A percentile compares a stretch with the other conserved stretches of the same genome.
Conservation (phyloP, 1,140 invertebrate genomes). For the Ruditapes philippinarum region DNA sequence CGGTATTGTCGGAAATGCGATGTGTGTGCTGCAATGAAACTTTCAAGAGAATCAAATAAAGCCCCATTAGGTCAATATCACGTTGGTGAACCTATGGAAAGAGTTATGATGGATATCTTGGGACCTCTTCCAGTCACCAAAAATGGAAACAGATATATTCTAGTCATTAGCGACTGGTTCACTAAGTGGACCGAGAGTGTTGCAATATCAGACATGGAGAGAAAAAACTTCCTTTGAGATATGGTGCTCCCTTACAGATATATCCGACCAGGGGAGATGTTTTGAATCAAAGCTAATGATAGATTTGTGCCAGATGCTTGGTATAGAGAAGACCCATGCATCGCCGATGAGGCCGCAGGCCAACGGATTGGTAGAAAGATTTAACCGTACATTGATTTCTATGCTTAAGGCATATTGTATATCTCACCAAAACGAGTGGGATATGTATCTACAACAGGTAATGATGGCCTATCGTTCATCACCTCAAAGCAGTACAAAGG, state of each 20-base stretch:
- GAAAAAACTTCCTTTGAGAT: conserved; percentile 12
- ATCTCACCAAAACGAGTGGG: neutral
- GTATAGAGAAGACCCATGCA: conserved; percentile 33
- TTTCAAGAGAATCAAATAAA: conserved; percentile 3
- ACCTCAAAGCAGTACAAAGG: neutral
- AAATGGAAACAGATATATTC: conserved; percentile 24
- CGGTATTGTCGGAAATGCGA: conserved; percentile 13
- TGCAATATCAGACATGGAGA: neutral
- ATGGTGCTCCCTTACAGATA: conserved; percentile 11
- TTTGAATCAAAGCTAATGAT: conserved; percentile 30
- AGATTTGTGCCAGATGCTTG: conserved; percentile 19
- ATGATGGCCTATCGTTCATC: conserved; percentile 38
- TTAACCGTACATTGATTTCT: neutral
- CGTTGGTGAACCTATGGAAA: conserved; percentile 23
- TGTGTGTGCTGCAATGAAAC: conserved; percentile 41
- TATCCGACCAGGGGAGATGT: conserved; percentile 30
- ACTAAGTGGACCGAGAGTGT: conserved; percentile 44
- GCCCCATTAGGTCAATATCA: neutral
- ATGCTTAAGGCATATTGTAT: neutral
- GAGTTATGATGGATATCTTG: conserved; percentile 29
- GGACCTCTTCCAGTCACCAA: conserved; percentile 29
- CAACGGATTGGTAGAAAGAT: conserved; percentile 16
- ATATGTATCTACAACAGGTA: neutral
- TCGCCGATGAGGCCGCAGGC: neutral
- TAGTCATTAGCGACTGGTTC: conserved; percentile 25